A percentile compares a stretch with the other conserved stretches of the same genome.
phyloP scores from a whole-genome alignment of 2,113 vertebrate species.

The Oncorhynchus clarkii region DNA sequence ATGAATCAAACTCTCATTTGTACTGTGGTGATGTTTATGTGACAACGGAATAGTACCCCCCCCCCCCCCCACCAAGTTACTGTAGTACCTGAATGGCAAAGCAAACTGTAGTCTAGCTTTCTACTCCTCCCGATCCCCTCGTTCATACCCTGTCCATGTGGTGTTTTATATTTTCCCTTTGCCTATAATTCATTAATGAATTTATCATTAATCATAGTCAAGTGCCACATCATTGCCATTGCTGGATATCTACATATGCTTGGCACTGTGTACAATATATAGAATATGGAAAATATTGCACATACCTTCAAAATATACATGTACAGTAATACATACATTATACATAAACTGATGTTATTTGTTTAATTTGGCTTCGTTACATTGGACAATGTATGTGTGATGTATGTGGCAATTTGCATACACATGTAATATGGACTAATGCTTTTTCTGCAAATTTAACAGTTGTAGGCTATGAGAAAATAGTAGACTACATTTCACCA shows the following conservation, averaged over 20 bases:
- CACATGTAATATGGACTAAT: not conserved
- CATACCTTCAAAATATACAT: not conserved
- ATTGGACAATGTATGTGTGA: not conserved
- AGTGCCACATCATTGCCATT: too few relatives aligned
- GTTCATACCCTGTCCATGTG: not conserved
- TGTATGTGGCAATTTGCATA: not conserved
- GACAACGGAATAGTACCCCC: slow-evolving; percentile 8
- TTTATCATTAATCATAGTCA: too few relatives aligned
- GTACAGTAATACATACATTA: not conserved
- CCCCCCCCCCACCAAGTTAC: slow-evolving; percentile 1
- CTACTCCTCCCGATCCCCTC: not conserved
- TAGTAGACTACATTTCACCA: slow-evolving; percentile 22
- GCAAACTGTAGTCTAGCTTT: not conserved
- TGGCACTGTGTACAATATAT: not conserved
- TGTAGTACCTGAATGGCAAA: slow-evolving; percentile 27
- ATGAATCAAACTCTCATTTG: slow-evolving; percentile 18
- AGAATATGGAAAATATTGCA: not conserved
- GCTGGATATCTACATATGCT: not conserved
- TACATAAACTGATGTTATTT: not conserved
- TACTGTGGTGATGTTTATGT: slow-evolving; percentile 42
- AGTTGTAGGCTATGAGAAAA: not conserved
- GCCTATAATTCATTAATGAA: not conserved
- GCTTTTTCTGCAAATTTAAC: not conserved
- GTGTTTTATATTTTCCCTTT: not conserved
- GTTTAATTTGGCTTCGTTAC: not conserved